phyloP scores from a whole-genome alignment of 2,113 vertebrate species.

The Ameiurus melas region DNA sequence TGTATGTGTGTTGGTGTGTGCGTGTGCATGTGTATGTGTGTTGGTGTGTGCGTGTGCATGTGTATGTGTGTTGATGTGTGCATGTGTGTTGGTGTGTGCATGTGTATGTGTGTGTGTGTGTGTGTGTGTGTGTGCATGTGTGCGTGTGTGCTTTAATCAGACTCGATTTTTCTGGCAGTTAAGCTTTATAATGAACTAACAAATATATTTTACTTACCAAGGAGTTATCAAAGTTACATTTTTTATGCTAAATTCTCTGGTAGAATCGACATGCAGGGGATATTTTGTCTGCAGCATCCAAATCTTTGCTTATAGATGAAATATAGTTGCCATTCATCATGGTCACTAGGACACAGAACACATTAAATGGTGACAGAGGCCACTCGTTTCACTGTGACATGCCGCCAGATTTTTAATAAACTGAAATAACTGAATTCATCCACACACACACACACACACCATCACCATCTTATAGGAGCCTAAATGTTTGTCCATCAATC shows the following conservation, averaged over 20 bases:
- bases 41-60: no score
- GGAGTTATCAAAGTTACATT: neutral
- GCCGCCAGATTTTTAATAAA: constrained; percentile 67
- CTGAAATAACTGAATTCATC: constrained; percentile 19
- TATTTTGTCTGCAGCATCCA: neutral
- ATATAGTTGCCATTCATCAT: constrained; percentile 36
- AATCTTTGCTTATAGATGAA: neutral
- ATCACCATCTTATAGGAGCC: constrained; percentile 29
- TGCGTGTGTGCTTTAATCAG: neutral
- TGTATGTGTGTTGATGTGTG: no score
- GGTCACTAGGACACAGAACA: constrained; percentile 33
- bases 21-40: no score
- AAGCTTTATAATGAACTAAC: neutral
- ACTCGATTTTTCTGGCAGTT: neutral
- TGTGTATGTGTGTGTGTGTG: neutral
- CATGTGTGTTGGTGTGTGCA: neutral
- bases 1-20: no score
- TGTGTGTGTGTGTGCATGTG: neutral
- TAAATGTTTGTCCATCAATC: constrained; percentile 48
- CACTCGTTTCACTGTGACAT: constrained; percentile 57
- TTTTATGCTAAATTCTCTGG: neutral
- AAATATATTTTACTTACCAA: neutral
- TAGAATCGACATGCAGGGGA: constrained; percentile 17
- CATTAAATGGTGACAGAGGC: constrained; percentile 62
- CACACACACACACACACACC: constrained; percentile 22